These are phyloP conservation scores for Drosophila auraria DNA, from an alignment of 1,140 invertebrate species.

Conservation along the genomic window DNA sequence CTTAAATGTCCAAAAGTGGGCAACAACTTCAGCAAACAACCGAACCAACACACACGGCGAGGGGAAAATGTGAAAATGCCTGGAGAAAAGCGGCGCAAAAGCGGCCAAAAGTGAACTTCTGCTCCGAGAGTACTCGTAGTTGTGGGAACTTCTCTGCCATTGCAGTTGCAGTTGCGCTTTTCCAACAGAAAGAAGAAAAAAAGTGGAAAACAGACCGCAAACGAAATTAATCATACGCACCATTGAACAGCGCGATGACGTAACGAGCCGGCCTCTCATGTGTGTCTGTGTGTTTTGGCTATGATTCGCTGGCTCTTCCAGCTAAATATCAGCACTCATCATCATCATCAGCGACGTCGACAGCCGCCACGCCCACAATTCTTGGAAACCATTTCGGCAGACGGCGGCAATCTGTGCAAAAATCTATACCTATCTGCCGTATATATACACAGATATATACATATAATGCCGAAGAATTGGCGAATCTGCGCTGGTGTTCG, in stretches of 20 bases:
- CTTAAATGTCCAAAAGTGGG: conserved; percentile 83
- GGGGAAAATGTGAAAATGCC: conserved; percentile 82
- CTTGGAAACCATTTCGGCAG: conserved; percentile 63
- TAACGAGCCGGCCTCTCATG: conserved; percentile 45
- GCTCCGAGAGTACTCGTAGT: conserved; percentile 31
- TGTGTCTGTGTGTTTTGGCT: conserved; percentile 25
- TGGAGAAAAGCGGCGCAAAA: conserved; percentile 68
- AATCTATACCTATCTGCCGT: conserved; percentile 49
- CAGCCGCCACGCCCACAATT: conserved; percentile 46
- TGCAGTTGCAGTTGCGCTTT: conserved; percentile 31
- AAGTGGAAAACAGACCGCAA: conserved; percentile 37
- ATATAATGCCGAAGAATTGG: background rate
- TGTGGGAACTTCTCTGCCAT: conserved; percentile 65
- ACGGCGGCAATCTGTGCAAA: conserved; percentile 65
- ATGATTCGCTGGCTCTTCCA: conserved; percentile 63
- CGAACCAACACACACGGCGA: conserved; percentile 38
- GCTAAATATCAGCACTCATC: conserved; percentile 45
- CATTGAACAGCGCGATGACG: conserved; percentile 75
- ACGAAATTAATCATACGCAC: conserved; percentile 80
- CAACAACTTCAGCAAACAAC: conserved; percentile 63
- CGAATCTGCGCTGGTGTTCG: background rate
- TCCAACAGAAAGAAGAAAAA: conserved; percentile 15
- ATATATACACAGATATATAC: conserved; percentile 1
- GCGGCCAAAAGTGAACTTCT: conserved; percentile 64
- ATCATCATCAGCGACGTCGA: conserved; percentile 16